Evolutionary conservation across 2,113 vertebrate genomes (phyloP).

Genomic region (Proterorhinus semilunaris): DNA sequence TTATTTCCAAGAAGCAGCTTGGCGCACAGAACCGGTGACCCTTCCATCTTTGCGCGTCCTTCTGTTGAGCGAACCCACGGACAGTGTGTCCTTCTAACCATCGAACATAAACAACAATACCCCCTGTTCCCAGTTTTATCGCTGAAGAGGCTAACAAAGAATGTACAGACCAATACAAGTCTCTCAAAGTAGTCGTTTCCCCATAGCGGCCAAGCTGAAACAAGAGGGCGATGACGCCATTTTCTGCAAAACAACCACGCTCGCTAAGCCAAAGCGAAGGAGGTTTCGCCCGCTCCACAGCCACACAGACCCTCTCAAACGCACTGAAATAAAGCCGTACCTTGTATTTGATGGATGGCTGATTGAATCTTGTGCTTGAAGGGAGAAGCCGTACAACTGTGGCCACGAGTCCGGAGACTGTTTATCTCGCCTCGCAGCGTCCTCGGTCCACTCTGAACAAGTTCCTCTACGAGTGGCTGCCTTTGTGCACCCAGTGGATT

Average conservation of each 20-base stretch:
- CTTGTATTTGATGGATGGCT: slow-evolving; percentile 33
- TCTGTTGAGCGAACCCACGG: slow-evolving; percentile 38
- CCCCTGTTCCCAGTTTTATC: not conserved
- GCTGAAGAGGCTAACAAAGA: slow-evolving; percentile 1
- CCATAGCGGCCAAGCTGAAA: slow-evolving; percentile 71
- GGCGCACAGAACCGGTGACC: slow-evolving; percentile 80
- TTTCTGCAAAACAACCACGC: slow-evolving; percentile 80
- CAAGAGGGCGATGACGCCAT: slow-evolving; percentile 83
- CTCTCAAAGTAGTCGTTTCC: slow-evolving; percentile 67
- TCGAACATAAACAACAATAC: slow-evolving; percentile 35
- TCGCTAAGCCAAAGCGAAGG: slow-evolving; percentile 69
- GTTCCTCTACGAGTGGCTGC: slow-evolving; percentile 75
- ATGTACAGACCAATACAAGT: slow-evolving; percentile 48
- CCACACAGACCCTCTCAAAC: slow-evolving; percentile 35
- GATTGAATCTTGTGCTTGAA: slow-evolving; percentile 20
- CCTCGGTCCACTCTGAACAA: slow-evolving; percentile 74
- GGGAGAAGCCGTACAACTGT: slow-evolving; percentile 37
- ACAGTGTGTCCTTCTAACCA: slow-evolving; percentile 13
- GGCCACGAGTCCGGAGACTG: slow-evolving; percentile 59
- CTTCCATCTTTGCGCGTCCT: slow-evolving; percentile 83
- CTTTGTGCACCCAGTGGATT: slow-evolving; percentile 81
- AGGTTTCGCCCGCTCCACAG: slow-evolving; percentile 55
- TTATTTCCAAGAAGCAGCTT: slow-evolving; percentile 80
- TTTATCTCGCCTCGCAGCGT: slow-evolving; percentile 73
- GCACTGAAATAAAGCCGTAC: slow-evolving; percentile 61